Base-by-base conservation (phyloP, 2,113 vertebrate genomes). In the Pterophyllum scalare region DNA sequence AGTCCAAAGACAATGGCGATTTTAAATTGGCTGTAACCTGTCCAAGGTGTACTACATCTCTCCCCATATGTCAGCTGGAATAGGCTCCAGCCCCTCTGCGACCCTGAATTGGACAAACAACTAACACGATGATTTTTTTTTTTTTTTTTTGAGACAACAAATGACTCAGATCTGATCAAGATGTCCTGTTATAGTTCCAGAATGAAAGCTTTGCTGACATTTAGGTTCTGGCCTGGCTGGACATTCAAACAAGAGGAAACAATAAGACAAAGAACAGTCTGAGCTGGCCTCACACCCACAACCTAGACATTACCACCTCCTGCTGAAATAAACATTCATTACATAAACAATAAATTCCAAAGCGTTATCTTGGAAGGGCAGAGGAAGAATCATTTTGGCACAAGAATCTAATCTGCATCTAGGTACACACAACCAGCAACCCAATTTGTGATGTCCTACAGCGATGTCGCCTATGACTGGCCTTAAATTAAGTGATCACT, bases 301-400 rank as follows among this genome's bases (percentile, higher is more conserved):
- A 52, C 49, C 0, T 4, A 52, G 43, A 28, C 20, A n/a, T 31
- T 20, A 52, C 24, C 43, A 31, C 28, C 43, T 49, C 24, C 65
- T 70, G 65, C 65, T 28, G 24, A 49, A 40, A 19, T 31, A 20
- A 52, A 70, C 24, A 52, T 43, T 52, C 43, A 12, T 46, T 70
- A 40, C 17, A 52, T 20, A 70, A 24, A 49, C 43, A 54, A 54
- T 20, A 70, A 11, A 70, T 52, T 31, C 24, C 65, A 70, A 3
- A 52, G 43, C 2, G 24, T 52, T 70, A 26, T 49, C 40, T 17
- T 49, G 9, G 28, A 70, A 70, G 28, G 59, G 15, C 59, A 60
- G 17, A 70, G 40, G 24, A 4, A 2, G 1, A 1, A 43, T 70
- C 40, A 3, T 49, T 0, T 19, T 3, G 2, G 2, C 15, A 4